Evolutionary conservation across 2,113 vertebrate genomes (phyloP), one percentile per base, ranked within the genome.

Genomic region (Desmodus rotundus): DNA sequence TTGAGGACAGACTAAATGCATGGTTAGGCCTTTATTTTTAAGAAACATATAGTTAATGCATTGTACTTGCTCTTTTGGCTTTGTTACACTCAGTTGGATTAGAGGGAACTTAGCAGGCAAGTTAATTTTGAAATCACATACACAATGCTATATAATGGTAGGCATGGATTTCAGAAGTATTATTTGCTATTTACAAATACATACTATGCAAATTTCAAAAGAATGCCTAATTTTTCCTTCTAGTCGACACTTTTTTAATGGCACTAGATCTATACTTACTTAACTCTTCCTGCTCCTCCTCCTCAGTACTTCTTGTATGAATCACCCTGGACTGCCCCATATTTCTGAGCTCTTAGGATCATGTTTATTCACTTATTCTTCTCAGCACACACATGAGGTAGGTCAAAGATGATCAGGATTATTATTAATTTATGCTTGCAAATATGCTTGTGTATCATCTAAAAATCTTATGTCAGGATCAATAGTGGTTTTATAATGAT

Each of bases 91-190:
- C 74, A 65, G 89, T 56, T 96, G 97, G 33, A 82, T 87, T 96
- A 80, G 87, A 92, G 31, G 87, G 84, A 95, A 82, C 72, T 87
- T 87, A 93, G 90, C 90, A 96, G 77, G 91, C 52, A n/a, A 94
- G 81, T 90, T 97, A 78, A 96, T 97, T 97, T 97, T 94, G 70
- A 96, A 97, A 96, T 91, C 88, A 94, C 61, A 86, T 38, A 82
- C 28, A 77, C 76, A 70, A 63, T 68, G 50, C 65, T 90, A 26
- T 65, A 20, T 92, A 92, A 95, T 80, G 36, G 47, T 50, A 89
- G 58, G 36, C 58, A 56, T n/a, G 36, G 50, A 56, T 96, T 92
- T 96, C 24, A 4, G 33, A 97, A 96, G 67, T 90, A 68, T 85
- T 88, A 87, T 91, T 96, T 96, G 77, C 93, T 93, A 15, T 92